Base-by-base conservation (phyloP, 2,113 vertebrate species). In the Willisornis vidua region DNA sequence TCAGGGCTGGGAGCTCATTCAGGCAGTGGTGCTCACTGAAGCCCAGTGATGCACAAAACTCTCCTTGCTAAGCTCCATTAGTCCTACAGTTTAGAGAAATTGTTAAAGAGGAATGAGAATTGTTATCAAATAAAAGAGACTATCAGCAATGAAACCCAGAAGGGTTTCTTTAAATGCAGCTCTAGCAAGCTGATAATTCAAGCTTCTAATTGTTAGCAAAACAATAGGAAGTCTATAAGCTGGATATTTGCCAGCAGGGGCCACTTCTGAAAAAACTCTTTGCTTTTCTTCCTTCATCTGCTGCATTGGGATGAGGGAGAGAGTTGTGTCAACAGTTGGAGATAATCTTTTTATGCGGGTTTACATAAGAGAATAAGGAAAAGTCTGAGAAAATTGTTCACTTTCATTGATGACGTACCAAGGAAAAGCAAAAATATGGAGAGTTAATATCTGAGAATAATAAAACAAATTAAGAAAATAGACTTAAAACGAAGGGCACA, bases 201-300 rank as follows among this genome's bases (percentile, higher is more conserved):
- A 92, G 70, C 13, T 83, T 87, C 66, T 80, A 85, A 90, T 91
- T 94, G 67, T 95, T 83, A 51, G 37, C 55, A 85, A 80, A 91
- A 91, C 93, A 94, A 96, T 89, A 70, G 92, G 72, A 95, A 90
- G 84, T 76, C 68, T 83, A 16, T 93, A 87, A 80, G 49, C 73
- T 93, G 87, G 72, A 28, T 85, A 58, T 83, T 85, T 86, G 54
- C 83, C 81, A 96, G 82, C 90, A 93, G 93, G 65, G 41, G 54
- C 73, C 73, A 72, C 88, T 94, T 95, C 77, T 97, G 61, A 59
- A 91, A 96, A 88, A 68, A 35, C 24, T 85, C 70, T 93, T 61
- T 67, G 51, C 58, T 92, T 74, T 89, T 74, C 51, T 91, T 4
- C 55, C 63, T 83, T 92, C 68, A 57, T 86, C 65, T 90, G 39